phyloP scores from a whole-genome alignment of 2,797 vertebrate species.

The Potorous gilbertii region DNA sequence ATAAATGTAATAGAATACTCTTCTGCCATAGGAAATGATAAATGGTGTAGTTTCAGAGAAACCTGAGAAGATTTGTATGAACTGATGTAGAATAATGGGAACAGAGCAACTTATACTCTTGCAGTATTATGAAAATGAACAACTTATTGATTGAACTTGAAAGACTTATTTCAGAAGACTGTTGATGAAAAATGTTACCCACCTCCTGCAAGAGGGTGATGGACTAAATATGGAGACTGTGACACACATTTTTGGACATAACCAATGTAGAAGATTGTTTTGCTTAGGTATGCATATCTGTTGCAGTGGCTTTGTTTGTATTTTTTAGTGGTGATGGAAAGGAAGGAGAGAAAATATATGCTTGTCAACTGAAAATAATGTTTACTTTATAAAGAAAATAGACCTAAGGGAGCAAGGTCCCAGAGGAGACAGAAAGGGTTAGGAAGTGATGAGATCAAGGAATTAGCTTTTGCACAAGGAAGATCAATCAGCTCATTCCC shows the following conservation, averaged over 20 bases:
- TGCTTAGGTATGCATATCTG: background rate
- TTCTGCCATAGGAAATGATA: background rate
- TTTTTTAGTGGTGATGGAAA: background rate
- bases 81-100: background rate
- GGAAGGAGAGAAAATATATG: background rate
- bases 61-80: background rate
- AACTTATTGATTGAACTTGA: background rate
- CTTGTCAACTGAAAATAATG: background rate
- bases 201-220: background rate
- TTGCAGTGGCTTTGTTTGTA: background rate
- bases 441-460: background rate
- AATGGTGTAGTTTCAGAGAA: background rate
- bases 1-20: background rate
- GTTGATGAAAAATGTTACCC: background rate
- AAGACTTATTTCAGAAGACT: background rate
- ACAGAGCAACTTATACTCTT: background rate
- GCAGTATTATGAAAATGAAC: background rate
- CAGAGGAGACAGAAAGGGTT: background rate
- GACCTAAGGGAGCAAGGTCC: background rate
- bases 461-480: background rate
- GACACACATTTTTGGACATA: background rate
- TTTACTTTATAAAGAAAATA: background rate
- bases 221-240: background rate
- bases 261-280: background rate
- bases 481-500: background rate